Conservation (phyloP, 2,113 vertebrate species). For the Scomber scombrus region DNA sequence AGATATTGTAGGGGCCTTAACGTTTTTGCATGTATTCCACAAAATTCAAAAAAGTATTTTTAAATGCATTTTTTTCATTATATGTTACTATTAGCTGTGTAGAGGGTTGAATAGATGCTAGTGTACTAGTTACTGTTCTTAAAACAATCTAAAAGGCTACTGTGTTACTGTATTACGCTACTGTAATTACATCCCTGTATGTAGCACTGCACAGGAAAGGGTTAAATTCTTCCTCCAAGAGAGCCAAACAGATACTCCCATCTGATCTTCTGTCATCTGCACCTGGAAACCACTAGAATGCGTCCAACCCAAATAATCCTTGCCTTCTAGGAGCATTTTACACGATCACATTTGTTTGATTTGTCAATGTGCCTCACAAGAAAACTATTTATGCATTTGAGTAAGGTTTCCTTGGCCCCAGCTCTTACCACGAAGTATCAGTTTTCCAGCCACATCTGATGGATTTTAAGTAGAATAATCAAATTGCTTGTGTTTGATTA, state of each 20-base stretch:
- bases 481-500: conserved; percentile 51
- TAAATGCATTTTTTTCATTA: neutral
- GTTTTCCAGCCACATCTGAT: conserved; percentile 31
- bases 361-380: conserved; percentile 43
- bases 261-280: conserved; percentile 44
- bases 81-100: neutral
- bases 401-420: conserved; percentile 42
- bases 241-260: conserved; percentile 35
- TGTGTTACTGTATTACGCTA: too few species aligned
- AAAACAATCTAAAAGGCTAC: neutral
- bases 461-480: conserved; percentile 32
- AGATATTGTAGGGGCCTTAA: too few species aligned
- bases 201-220: neutral
- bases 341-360: conserved; percentile 52
- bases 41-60: neutral
- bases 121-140: neutral
- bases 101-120: neutral
- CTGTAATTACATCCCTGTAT: neutral
- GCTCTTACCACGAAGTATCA: conserved; percentile 38
- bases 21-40: too few species aligned
- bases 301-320: conserved; percentile 54
- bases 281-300: conserved; percentile 46
- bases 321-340: conserved; percentile 39
- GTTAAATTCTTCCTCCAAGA: conserved; percentile 26
- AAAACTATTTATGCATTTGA: conserved; percentile 49